Base-by-base conservation (phyloP, 2,113 vertebrate genomes). In the Seriola rivoliana region DNA sequence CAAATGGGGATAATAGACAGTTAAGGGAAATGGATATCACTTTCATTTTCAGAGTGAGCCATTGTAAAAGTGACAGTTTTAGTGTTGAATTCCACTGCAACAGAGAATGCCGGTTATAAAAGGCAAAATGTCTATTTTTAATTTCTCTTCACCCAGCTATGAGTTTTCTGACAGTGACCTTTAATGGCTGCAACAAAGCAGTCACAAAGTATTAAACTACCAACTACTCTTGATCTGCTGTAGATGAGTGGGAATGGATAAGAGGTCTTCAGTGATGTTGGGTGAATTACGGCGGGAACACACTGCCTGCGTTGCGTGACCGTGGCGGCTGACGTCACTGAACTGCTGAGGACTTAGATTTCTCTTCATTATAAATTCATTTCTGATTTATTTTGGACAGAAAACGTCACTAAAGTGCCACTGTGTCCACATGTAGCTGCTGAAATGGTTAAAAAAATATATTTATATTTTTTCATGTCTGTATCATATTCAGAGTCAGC, bases 121-220 rank as follows among this genome's bases (percentile, higher is more conserved):
- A 40, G 32, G 6, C 9, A 52, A 54, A 50, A 60, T 9, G 16
- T 76, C 66, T 78, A 34, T 60, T 55, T 84, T 84, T 74, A 40
- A 48, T 46, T 19, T 58, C 21, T 25, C 62, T 19, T 34, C 34
- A 38, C 42, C 25, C 44, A 21, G 55, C 34, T 6, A 2, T 66
- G 67, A 23, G 29, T 82, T 67, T 68, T 74, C 48, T 36, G 44
- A 42, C 29, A 29, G 38, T 71, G 72, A 76, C 73, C 80, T 71
- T 82, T 76, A 38, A 14, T 42, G 52, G 50, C 50, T 52, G 50
- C 40, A 59, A 6, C 64, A 59, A 11, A 71, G 54, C 34, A 34
- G 9, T 19, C 44, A 17, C 42, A 19, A 17, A 29, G 19, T 69
- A 29, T 19, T 17, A 8, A 23, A 23, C 54, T 55, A n/a, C 54